phyloP scores from a whole-genome alignment of 1,140 invertebrate genomes.

The Sesamia nonagrioides region DNA sequence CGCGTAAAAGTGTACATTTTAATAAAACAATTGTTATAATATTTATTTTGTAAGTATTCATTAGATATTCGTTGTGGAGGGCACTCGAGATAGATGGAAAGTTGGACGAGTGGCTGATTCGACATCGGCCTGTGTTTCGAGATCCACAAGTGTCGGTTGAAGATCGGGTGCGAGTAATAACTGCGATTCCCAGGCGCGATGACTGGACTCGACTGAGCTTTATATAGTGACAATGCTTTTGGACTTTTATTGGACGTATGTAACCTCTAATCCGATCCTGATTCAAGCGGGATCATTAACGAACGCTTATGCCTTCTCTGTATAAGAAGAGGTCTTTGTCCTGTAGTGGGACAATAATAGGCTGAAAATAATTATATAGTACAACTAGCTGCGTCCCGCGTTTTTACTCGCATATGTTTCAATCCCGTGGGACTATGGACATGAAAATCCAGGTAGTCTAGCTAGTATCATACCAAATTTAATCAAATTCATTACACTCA shows the following conservation, averaged over 20 bases:
- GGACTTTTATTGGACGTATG: neutral
- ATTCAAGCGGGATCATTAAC: neutral
- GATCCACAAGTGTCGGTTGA: conserved; percentile 54
- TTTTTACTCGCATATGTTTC: no score
- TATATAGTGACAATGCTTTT: conserved; percentile 52
- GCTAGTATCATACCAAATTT: no score
- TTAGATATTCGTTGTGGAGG: conserved; percentile 65
- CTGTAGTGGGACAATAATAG: no score
- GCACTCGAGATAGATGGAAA: conserved; percentile 57
- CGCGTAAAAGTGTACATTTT: conserved; percentile 42
- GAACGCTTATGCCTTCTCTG: no score
- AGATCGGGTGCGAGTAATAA: conserved; percentile 57
- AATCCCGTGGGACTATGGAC: no score
- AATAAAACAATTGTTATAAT: conserved; percentile 57
- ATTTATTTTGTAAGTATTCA: conserved; percentile 64
- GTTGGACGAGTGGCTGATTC: conserved; percentile 70
- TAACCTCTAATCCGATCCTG: no score
- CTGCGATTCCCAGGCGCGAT: conserved; percentile 70
- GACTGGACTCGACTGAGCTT: conserved; percentile 60
- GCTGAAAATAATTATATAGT: no score
- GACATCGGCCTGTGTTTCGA: conserved; percentile 74
- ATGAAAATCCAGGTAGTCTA: no score
- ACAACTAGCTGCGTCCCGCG: no score
- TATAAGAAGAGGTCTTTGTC: no score
- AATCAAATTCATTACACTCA: no score